These are phyloP conservation scores for Xanthorhoe designata DNA, from an alignment of 2,888 invertebrate genomes.

Conservation along the genomic window DNA sequence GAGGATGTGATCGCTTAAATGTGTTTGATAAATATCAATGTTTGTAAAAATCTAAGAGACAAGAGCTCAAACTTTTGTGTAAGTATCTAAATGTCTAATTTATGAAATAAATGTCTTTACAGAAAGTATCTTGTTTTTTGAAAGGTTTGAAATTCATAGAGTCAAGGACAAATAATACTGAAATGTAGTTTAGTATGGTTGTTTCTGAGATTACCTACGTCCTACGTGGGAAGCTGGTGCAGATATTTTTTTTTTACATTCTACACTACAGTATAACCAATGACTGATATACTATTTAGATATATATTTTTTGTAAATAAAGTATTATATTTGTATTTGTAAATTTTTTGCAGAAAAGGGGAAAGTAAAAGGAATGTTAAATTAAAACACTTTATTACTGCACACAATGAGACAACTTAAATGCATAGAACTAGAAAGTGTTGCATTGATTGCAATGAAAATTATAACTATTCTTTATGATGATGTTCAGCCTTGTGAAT, in stretches of 20 bases:
- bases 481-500: constrained; percentile 90
- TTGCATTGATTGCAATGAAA: constrained; percentile 52
- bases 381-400: constrained; percentile 61
- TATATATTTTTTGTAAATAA: too few relatives aligned
- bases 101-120: constrained; percentile 6
- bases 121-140: constrained; percentile 11
- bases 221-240: too few relatives aligned
- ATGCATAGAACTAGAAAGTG: constrained; percentile 62
- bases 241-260: too few relatives aligned
- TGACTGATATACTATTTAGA: too few relatives aligned
- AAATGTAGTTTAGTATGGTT: too few relatives aligned
- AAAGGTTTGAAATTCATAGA: too few relatives aligned
- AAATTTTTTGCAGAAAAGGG: not conserved
- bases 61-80: constrained; percentile 23
- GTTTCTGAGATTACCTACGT: too few relatives aligned
- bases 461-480: constrained; percentile 77
- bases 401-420: constrained; percentile 59
- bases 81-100: constrained; percentile 9
- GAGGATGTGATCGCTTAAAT: constrained; percentile 2
- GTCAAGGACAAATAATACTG: too few relatives aligned
- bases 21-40: not conserved
- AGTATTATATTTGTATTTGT: too few relatives aligned
- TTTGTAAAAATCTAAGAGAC: constrained; percentile 1
- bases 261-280: too few relatives aligned
- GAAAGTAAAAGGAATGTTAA: constrained; percentile 10